phyloP scores from a whole-genome alignment of 2,888 invertebrate species.

The Hypomecis atomaria region DNA sequence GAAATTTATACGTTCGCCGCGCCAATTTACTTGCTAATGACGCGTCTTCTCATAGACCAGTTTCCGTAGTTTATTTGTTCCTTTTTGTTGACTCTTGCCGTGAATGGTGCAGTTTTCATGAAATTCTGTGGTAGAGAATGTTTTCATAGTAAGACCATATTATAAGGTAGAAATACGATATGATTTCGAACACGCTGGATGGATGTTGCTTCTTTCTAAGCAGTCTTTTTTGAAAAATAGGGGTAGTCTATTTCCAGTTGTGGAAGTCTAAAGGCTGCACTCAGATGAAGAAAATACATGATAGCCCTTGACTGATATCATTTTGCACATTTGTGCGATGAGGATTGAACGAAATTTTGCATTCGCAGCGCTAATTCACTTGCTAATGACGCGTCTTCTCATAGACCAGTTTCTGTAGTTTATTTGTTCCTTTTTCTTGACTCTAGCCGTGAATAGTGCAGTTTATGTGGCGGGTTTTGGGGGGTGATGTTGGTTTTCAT shows the following conservation, averaged over 20 bases:
- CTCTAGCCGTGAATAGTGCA: slow-evolving; percentile 43
- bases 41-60: slow-evolving; percentile 71
- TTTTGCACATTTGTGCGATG: slow-evolving; percentile 83
- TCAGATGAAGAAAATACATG: too few relatives aligned
- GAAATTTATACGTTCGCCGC: slow-evolving; percentile 81
- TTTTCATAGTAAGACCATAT: neutral
- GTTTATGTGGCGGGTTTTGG: slow-evolving; percentile 34
- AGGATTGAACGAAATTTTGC: slow-evolving; percentile 82
- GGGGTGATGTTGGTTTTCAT: slow-evolving; percentile 25
- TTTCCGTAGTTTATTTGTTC: slow-evolving; percentile 44
- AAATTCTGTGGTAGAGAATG: neutral
- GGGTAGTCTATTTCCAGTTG: too few relatives aligned
- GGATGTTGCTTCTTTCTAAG: too few relatives aligned
- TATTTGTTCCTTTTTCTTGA: slow-evolving; percentile 59
- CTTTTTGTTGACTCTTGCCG: slow-evolving; percentile 56
- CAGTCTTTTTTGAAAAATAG: too few relatives aligned
- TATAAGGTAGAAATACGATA: too few relatives aligned
- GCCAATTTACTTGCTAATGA: slow-evolving; percentile 85
- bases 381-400: too few relatives aligned
- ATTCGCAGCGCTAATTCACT: slow-evolving; percentile 81
- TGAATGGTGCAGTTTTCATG: slow-evolving; percentile 36
- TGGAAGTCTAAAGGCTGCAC: too few relatives aligned
- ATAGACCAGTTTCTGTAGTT: too few relatives aligned
- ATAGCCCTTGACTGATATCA: slow-evolving; percentile 81
- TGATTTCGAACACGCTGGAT: too few relatives aligned